Evolutionary conservation across 2,888 invertebrate species (phyloP).

Genomic region (Euzetes globulus): DNA sequence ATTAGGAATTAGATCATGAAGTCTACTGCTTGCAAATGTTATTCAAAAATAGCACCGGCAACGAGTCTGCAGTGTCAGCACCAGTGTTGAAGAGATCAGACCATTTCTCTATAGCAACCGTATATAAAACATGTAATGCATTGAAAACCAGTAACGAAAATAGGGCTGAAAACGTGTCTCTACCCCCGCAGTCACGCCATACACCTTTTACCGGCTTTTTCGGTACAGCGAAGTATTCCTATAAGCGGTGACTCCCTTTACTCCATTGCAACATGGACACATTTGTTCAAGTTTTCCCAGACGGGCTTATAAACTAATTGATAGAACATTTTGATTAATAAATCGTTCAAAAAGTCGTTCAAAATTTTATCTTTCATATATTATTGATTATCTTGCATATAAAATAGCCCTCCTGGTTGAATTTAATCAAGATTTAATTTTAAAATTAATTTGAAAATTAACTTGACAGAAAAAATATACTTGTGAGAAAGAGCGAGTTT

Average conservation of each 20-base stretch:
- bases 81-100: background rate
- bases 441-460: too few relatives aligned
- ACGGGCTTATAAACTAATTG: too few relatives aligned
- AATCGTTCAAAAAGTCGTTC: too few relatives aligned
- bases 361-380: too few relatives aligned
- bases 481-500: too few relatives aligned
- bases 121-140: background rate
- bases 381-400: too few relatives aligned
- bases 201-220: slow-evolving; percentile 24
- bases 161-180: background rate
- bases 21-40: background rate
- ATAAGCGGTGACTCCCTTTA: background rate
- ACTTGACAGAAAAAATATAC: too few relatives aligned
- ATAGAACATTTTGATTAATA: too few relatives aligned
- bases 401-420: too few relatives aligned
- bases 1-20: too few relatives aligned
- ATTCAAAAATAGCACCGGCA: background rate
- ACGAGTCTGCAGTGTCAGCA: background rate
- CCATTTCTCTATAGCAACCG: slow-evolving; percentile 25
- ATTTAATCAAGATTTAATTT: too few relatives aligned
- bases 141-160: slow-evolving; percentile 6
- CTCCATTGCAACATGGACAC: background rate
- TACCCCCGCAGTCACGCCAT: slow-evolving; percentile 13
- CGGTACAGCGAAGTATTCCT: slow-evolving; percentile 14
- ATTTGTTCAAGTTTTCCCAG: too few relatives aligned